phyloP scores from a whole-genome alignment of 2,888 invertebrate genomes.

The Drosophila parthenogenetica region DNA sequence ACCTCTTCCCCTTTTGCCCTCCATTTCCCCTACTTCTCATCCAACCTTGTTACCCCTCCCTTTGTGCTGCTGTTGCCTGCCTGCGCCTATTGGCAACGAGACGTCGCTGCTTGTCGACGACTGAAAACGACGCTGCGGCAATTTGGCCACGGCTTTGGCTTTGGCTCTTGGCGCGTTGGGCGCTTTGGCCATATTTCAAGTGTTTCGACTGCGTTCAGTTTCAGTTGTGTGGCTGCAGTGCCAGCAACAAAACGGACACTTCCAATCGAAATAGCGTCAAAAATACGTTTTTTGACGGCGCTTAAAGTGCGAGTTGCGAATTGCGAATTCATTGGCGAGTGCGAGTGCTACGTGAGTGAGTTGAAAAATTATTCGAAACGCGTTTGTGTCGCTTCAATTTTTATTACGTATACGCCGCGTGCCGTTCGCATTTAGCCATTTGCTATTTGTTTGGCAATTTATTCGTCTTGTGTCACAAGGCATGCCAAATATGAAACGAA shows the following conservation, averaged over 20 bases:
- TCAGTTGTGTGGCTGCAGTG: conserved; percentile 72
- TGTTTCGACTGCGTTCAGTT: conserved; percentile 59
- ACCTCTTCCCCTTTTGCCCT: neutral
- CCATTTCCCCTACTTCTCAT: too few relatives aligned
- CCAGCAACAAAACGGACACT: conserved; percentile 59
- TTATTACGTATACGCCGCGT: conserved; percentile 75
- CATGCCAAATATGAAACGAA: conserved; percentile 63
- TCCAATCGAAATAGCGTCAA: conserved; percentile 1
- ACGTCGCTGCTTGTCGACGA: conserved; percentile 40
- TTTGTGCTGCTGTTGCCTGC: conserved; percentile 13
- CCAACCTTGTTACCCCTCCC: conserved; percentile 9
- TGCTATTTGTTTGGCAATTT: conserved; percentile 60
- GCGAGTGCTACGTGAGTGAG: conserved; percentile 29
- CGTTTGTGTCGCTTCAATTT: conserved; percentile 48
- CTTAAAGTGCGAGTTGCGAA: neutral
- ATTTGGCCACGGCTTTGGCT: conserved; percentile 69
- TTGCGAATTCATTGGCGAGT: neutral
- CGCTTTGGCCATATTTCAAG: conserved; percentile 74
- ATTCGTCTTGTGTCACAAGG: conserved; percentile 65
- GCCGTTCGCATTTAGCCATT: conserved; percentile 43
- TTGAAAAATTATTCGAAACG: conserved; percentile 50
- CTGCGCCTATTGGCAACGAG: conserved; percentile 66
- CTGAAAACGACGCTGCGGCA: conserved; percentile 73
- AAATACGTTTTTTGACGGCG: conserved; percentile 4
- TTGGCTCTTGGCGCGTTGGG: conserved; percentile 43